Evolutionary conservation across 2,797 vertebrate species (phyloP), one percentile per base, ranked within the genome.

Genomic region (Pseudochromis fuscus): DNA sequence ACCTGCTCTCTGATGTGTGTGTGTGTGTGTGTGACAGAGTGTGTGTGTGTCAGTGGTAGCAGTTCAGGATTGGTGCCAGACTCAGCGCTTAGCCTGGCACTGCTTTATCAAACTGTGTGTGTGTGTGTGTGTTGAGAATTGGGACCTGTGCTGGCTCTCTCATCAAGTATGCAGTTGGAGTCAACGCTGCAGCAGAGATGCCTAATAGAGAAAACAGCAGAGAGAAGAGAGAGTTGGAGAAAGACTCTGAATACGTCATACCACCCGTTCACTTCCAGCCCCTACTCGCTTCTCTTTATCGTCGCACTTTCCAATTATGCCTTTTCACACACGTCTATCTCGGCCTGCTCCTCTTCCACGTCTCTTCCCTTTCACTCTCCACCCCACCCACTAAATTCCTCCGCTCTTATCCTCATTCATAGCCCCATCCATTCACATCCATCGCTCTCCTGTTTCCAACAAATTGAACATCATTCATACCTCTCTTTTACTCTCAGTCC

Each of bases 161-260:
- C 85, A 91, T 92, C 84, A 87, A 79, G 89, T 84, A 90, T 91
- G 85, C 88, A 75, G 87, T 82, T 79, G 53, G 82, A 89, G 89
- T 91, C 59, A 21, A 73, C n/a, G 78, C 87, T 91, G 89, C 89
- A 90, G 86, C 83, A 91, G 77, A 82, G 84, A 83, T 66, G 83
- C 72, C 82, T 83, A 80, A 89, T 75, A 80, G 82, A 79, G 67
- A 75, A 81, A 77, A 74, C 67, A 61, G 51, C 33, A 50, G 65
- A 45, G 71, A 72, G 61, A 70, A 63, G 62, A 63, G 72, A 61
- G 79, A 75, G 62, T 45, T 42, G 46, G 77, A 76, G 82, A 87
- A 77, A 72, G 70, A 68, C 61, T 77, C 35, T 40, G 68, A 77
- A 64, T 76, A 86, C 82, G 63, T 89, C 87, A 90, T 72, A 28